Percentiles rank a stretch among this genome's conserved stretches.
Evolutionary conservation across 1,140 invertebrate species (phyloP).

Genomic region (Nasonia giraulti): DNA sequence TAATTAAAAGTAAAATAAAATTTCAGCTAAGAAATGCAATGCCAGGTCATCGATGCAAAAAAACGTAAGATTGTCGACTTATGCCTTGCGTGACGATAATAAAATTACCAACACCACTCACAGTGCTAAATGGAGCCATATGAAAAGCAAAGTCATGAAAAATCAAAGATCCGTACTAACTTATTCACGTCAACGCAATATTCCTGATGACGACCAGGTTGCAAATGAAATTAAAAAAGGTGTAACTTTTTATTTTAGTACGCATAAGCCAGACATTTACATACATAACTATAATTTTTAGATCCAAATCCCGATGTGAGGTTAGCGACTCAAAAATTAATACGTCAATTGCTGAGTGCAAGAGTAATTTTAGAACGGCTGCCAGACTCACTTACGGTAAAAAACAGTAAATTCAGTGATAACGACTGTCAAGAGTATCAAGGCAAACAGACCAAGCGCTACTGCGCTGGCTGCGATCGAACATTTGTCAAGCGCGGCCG

Average conservation of each 20-base stretch:
- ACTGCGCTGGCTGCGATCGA: background rate
- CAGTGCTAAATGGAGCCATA: background rate
- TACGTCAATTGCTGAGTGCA: background rate
- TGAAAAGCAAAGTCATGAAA: background rate
- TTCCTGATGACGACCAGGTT: background rate
- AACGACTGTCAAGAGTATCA: background rate
- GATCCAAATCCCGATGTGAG: background rate
- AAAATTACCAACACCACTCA: background rate
- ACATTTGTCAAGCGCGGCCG: background rate
- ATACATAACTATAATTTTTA: no score
- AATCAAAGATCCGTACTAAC: background rate
- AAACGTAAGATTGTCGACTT: background rate
- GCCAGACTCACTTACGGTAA: background rate
- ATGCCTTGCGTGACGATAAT: background rate
- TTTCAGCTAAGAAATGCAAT: background rate
- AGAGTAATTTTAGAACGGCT: background rate
- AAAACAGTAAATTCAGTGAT: background rate
- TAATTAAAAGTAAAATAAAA: background rate
- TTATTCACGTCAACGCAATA: background rate
- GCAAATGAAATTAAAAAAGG: no score
- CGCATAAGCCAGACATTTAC: no score
- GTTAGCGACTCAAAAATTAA: background rate
- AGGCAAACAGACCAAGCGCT: background rate
- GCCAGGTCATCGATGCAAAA: background rate
- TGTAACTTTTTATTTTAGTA: no score